A percentile compares a stretch with the other conserved stretches of the same genome.
Conservation (phyloP, 2,888 invertebrate genomes). For the Coelopa pilipes region DNA sequence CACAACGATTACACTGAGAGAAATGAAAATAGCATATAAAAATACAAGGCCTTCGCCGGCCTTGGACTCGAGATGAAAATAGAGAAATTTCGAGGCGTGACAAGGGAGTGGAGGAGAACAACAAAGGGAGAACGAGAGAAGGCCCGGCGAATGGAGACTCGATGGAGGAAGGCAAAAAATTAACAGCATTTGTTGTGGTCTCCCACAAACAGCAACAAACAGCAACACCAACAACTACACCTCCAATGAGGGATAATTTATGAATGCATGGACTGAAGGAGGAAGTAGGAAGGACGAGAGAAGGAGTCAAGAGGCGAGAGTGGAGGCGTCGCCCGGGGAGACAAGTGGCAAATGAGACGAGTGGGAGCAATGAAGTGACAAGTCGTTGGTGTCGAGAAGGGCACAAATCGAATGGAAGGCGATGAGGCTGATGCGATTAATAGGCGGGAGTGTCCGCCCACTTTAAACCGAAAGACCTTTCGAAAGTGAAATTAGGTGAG, state of each 20-base stretch:
- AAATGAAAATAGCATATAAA: not conserved
- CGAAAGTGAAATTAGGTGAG: too few species aligned
- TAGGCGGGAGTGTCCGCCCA: not conserved
- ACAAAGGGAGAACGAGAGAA: not conserved
- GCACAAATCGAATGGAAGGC: too few species aligned
- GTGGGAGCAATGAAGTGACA: constrained; percentile 26
- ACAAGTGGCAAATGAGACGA: not conserved
- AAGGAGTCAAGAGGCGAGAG: not conserved
- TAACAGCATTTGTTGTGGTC: constrained; percentile 13
- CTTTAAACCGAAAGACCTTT: too few species aligned
- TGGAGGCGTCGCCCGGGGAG: not conserved
- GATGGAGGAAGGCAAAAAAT: constrained; percentile 7
- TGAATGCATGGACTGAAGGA: not conserved
- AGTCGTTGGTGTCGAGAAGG: not conserved
- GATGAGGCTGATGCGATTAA: too few species aligned
- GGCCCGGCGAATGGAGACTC: not conserved
- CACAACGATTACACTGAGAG: not conserved
- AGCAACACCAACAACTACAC: not conserved
- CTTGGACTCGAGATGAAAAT: too few species aligned
- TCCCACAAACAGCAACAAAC: not conserved
- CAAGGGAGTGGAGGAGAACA: not conserved
- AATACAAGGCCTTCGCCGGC: not conserved
- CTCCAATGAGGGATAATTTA: not conserved
- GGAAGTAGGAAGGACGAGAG: not conserved
- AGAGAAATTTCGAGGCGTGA: not conserved